Evolutionary conservation across 2,888 invertebrate species (phyloP).

Genomic region (Catocala sponsa): DNA sequence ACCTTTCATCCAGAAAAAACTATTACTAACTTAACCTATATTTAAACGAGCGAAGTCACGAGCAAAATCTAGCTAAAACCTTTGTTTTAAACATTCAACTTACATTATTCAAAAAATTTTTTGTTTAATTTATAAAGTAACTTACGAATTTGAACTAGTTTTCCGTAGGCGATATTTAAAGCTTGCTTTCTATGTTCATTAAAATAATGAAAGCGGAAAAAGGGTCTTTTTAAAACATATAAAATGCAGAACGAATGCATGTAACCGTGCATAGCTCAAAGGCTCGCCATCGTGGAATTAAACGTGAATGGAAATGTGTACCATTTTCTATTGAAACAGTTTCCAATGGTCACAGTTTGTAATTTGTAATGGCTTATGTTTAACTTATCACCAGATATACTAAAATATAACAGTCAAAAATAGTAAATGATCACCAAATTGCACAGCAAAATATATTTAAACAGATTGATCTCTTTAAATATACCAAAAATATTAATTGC

Average conservation of each 20-base stretch:
- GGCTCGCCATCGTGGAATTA: constrained; percentile 1
- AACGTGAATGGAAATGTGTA: constrained; percentile 8
- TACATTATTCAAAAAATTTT: too few species aligned
- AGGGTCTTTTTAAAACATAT: constrained; percentile 23
- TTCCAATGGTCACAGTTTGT: neutral
- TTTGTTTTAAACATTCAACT: too few species aligned
- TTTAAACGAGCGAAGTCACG: too few species aligned
- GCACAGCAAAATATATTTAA: too few species aligned
- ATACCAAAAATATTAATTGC: too few species aligned
- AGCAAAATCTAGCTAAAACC: too few species aligned
- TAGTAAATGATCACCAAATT: too few species aligned
- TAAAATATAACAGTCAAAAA: too few species aligned
- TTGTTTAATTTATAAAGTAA: too few species aligned
- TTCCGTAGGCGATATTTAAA: constrained; percentile 27
- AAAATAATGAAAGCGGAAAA: constrained; percentile 41
- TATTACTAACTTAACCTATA: too few species aligned
- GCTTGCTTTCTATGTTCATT: constrained; percentile 36
- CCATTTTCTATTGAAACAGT: constrained; percentile 7
- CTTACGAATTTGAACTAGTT: neutral
- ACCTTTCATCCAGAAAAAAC: neutral
- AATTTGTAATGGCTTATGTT: neutral
- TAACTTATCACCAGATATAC: too few species aligned
- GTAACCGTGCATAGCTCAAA: constrained; percentile 8
- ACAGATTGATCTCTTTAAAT: too few species aligned
- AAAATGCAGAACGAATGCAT: constrained; percentile 15